phyloP scores from a whole-genome alignment of 2,113 vertebrate genomes.

The Herpetotheres cachinnans region DNA sequence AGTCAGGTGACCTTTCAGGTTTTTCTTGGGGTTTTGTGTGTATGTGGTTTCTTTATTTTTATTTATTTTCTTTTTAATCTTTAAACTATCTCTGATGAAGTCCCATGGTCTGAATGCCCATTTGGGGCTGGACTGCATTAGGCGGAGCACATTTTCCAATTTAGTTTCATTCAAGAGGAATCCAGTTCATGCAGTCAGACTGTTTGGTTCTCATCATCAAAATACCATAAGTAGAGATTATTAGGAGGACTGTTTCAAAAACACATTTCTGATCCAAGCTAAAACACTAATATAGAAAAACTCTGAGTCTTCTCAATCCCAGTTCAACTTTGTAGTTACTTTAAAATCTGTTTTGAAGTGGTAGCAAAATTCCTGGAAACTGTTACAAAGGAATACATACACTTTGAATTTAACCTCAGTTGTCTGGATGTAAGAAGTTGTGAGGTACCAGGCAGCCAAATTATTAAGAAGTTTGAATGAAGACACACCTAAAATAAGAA shows the following conservation, averaged over 20 bases:
- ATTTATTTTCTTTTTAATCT: not conserved
- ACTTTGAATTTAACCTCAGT: not conserved
- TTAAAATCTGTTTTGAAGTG: not conserved
- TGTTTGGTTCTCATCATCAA: not conserved
- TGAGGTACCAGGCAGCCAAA: not conserved
- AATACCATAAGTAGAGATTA: not conserved
- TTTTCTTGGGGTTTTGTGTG: not conserved
- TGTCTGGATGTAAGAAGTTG: not conserved
- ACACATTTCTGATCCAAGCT: not conserved
- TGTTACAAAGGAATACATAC: not conserved
- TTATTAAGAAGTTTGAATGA: not conserved
- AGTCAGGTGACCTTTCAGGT: not conserved
- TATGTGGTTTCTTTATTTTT: no score
- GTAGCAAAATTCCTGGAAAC: not conserved
- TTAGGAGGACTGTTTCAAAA: not conserved
- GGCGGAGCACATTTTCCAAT: not conserved
- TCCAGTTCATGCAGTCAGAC: not conserved
- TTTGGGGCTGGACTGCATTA: not conserved
- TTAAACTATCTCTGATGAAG: not conserved
- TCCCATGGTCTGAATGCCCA: not conserved
- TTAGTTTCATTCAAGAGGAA: not conserved
- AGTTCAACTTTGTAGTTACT: not conserved
- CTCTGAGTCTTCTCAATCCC: not conserved
- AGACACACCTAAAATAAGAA: not conserved
- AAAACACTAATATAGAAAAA: not conserved